A percentile compares a stretch with the other conserved stretches of the same genome.
These are phyloP conservation scores for Palloptera scutellata DNA, from an alignment of 2,888 invertebrate genomes.

Conservation along the genomic window DNA sequence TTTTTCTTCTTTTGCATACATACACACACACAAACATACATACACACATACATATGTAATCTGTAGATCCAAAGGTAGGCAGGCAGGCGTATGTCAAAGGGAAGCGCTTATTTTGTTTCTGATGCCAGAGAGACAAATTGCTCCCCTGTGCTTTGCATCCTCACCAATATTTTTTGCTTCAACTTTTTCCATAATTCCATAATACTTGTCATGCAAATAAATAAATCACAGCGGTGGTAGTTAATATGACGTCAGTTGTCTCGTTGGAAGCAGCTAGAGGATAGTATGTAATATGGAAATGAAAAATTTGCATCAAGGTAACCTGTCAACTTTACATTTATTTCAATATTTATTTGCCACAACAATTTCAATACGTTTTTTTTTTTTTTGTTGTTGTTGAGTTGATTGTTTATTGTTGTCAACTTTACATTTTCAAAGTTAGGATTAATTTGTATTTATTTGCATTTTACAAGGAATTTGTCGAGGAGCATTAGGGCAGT, in stretches of 20 bases:
- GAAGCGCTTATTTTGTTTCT: conserved; percentile 19
- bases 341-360: conserved; percentile 2
- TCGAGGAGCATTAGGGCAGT: no score
- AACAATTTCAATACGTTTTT: background rate
- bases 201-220: conserved; percentile 57
- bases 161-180: conserved; percentile 18
- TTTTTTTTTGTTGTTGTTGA: conserved; percentile 10
- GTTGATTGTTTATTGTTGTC: no score
- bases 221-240: conserved; percentile 47
- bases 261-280: conserved; percentile 1
- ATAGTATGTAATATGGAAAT: conserved; percentile 9
- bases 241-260: conserved; percentile 53
- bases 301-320: conserved; percentile 32
- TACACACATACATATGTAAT: no score
- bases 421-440: no score
- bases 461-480: no score
- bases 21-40: no score
- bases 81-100: background rate
- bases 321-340: conserved; percentile 29
- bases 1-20: no score
- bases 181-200: conserved; percentile 51
- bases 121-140: conserved; percentile 33
- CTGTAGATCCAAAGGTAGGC: conserved; percentile 12
- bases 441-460: no score
- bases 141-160: conserved; percentile 38